Evolutionary conservation across 1,140 invertebrate genomes (phyloP), one percentile per base, ranked within the genome.

Genomic region (Magallana gigas): DNA sequence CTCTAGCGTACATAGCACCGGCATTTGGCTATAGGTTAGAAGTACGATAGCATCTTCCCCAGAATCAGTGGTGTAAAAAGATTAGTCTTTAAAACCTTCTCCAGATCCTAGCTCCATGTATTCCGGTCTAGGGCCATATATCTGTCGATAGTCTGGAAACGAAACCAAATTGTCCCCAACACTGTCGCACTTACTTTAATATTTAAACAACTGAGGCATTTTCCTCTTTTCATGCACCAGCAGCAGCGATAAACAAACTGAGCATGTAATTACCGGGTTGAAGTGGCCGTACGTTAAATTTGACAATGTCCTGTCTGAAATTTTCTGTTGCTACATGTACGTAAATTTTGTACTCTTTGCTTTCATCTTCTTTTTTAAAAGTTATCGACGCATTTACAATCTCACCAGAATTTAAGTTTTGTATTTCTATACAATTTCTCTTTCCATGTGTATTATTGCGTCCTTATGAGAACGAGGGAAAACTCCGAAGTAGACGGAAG

Each of bases 341-440:
- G 18, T 48, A 84, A 62, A 64, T 56, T 11, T 59, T 29, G 18
- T 58, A 23, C 16, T 56, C 71, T 64, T 64, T 80, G 8, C 85
- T 84, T 36, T 85, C 84, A 5, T 56, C 36, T 6, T 84, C 64
- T 14, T n/a, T 59, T 0, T 88, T 14, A 23, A 48, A 57, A 16
- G 64, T 85, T 62, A 60, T 86, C 12, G 86, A 56, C n/a, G 83
- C 64, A 11, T 80, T 8, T 11, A 83, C 48, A 29, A 71, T 64
- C 0, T 83, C 29, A 7, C 68, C 58, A 48, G 29, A 62, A 12
- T 83, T 14, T 8, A 11, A 29, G 12, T 58, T 68, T 68, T 57
- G 83, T 48, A 91, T 23, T 36, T 58, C 81, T 71, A 91, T 87
- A 18, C 82, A 71, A 81, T 68, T 82, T 89, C 87, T 57, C 88